Base-by-base conservation (phyloP, 2,113 vertebrate genomes). In the Psilopsiagon aymara region DNA sequence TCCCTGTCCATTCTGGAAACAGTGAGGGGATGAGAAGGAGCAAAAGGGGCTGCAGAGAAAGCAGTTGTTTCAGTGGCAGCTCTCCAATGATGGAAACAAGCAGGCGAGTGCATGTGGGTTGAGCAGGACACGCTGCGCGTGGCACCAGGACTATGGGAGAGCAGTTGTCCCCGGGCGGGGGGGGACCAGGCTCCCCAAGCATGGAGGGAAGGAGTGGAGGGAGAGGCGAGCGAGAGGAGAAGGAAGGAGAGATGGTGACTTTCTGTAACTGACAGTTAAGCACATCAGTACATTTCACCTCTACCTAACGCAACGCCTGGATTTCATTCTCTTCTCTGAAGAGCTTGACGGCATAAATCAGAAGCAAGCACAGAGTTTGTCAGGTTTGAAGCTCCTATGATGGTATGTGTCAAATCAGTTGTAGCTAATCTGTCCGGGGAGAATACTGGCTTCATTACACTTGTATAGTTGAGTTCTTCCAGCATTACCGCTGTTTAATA, bases 401-500 rank as follows among this genome's bases (percentile, higher is more conserved):
- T 98, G 98, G 98, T 98, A 95, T 98, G 98, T 98, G 98, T 98
- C 98, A 98, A 98, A 98, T 98, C 98, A 98, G 98, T 98, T 98
- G 98, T 98, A 98, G 98, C 98, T 98, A 98, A 98, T 98, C 98
- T 98, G 98, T 98, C 98, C 98, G 60, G 97, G 97, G 98, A 98
- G 98, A 98, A 97, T 98, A 98, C 97, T 96, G 98, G 98, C 98
- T 98, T 98, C 98, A 98, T 98, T 98, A 98, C 98, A 97, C 98
- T 98, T 97, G 98, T 98, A 96, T 97, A 98, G 98, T 97, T 97
- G 98, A 98, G 98, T 98, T 98, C 98, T 97, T 98, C 97, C 98
- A 98, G 98, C 98, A 96, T 98, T 98, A 98, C 98, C 91, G 98
- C 98, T 98, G 98, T 97, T 98, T 98, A 98, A 98, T 98, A 98